Evolutionary conservation across 2,888 invertebrate genomes (phyloP).

Genomic region (Metacarcinus magister): DNA sequence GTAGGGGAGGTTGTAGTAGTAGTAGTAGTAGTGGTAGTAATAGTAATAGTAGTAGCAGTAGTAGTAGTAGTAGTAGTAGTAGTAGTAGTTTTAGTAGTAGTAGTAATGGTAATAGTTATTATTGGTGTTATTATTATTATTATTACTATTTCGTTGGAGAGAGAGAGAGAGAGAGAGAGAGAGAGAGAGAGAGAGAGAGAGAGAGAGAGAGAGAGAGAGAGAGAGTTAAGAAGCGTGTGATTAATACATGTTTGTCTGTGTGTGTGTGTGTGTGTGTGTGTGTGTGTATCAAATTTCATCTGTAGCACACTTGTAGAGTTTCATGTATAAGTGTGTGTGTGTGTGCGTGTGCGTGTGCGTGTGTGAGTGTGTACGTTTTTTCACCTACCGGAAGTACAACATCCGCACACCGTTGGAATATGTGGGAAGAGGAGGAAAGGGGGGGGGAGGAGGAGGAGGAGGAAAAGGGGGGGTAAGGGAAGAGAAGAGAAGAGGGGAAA

Average conservation of each 20-base stretch:
- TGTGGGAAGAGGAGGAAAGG: neutral
- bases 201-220: slow-evolving; percentile 26
- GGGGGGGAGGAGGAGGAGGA: neutral
- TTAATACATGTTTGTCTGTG: neutral
- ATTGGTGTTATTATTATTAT: too few species aligned
- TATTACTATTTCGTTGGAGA: too few species aligned
- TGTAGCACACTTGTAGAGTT: neutral
- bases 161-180: neutral
- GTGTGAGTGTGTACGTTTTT: slow-evolving; percentile 56
- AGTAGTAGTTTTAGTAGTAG: too few species aligned
- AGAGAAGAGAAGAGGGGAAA: neutral
- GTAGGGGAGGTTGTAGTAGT: too few species aligned
- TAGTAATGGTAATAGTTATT: too few species aligned
- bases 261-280: neutral
- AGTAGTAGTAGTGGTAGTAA: too few species aligned
- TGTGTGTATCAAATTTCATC: neutral
- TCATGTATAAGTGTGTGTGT: neutral
- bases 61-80: too few species aligned
- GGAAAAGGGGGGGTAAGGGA: neutral
- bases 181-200: neutral
- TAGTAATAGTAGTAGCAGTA: too few species aligned
- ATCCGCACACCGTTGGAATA: slow-evolving; percentile 19
- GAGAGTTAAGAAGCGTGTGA: neutral
- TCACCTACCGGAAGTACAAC: neutral
- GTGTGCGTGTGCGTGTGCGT: slow-evolving; percentile 20